These are phyloP conservation scores for Centropus bengalensis DNA, from an alignment of 2,113 vertebrate species.

Conservation along the genomic window DNA sequence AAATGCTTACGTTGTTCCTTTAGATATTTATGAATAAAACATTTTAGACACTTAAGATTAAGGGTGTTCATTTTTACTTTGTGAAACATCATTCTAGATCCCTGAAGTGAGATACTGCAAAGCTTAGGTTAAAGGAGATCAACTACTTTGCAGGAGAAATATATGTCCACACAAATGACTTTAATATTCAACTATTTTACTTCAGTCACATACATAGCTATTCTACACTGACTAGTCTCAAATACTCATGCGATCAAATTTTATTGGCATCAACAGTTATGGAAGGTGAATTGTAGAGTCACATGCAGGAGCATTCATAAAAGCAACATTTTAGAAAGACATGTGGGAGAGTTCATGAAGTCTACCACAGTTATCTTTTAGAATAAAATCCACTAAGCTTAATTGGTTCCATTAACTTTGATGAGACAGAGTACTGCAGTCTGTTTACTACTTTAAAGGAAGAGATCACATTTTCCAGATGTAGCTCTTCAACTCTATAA, in stretches of 20 bases:
- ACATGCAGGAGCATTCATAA: slow-evolving; percentile 51
- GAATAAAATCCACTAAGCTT: background rate
- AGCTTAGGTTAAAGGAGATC: background rate
- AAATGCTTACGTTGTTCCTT: background rate
- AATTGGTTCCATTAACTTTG: background rate
- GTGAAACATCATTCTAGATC: background rate
- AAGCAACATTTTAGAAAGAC: slow-evolving; percentile 27
- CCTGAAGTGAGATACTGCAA: background rate
- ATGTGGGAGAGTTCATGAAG: slow-evolving; percentile 14
- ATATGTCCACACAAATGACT: background rate
- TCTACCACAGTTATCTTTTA: background rate
- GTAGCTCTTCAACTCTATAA: background rate
- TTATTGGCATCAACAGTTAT: slow-evolving; percentile 29
- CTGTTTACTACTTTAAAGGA: background rate
- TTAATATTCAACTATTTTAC: background rate
- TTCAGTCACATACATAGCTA: slow-evolving; percentile 29
- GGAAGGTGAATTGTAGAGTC: background rate
- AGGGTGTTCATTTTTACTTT: background rate
- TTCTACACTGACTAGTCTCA: slow-evolving; percentile 26
- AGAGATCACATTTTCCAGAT: slow-evolving; percentile 12
- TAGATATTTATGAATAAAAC: background rate
- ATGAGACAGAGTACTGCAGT: background rate
- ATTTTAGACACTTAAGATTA: background rate
- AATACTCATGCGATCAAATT: slow-evolving; percentile 17
- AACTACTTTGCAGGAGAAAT: background rate